phyloP scores from a whole-genome alignment of 2,113 vertebrate species.

The Athene cunicularia region DNA sequence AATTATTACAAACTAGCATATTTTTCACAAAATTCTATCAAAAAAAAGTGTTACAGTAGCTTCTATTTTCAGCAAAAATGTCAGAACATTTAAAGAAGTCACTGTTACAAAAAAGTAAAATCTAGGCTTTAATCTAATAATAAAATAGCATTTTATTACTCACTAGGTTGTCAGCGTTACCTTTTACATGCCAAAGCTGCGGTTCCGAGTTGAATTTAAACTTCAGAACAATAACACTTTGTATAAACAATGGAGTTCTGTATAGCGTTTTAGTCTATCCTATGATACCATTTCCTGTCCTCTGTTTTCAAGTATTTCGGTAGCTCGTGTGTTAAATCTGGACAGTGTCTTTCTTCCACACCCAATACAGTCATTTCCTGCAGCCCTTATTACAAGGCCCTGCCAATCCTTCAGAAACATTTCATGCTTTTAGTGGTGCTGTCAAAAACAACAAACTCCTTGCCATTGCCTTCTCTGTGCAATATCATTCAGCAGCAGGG shows the following conservation, averaged over 20 bases:
- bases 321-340: constrained; percentile 59
- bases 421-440: constrained; percentile 43
- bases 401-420: constrained; percentile 54
- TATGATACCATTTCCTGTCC: constrained; percentile 43
- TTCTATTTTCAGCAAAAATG: not conserved
- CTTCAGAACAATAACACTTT: not conserved
- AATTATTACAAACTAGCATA: not conserved
- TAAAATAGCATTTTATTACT: not conserved
- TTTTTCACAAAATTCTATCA: not conserved
- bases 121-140: not conserved
- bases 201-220: not conserved
- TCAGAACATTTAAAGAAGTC: not conserved
- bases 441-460: constrained; percentile 36
- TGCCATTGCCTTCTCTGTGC: not conserved
- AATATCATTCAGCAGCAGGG: not conserved
- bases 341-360: constrained; percentile 61
- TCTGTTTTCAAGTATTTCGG: constrained; percentile 41
- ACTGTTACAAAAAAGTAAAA: not conserved
- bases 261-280: not conserved
- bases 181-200: not conserved
- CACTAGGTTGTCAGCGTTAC: not conserved
- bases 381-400: constrained; percentile 37
- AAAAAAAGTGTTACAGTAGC: not conserved
- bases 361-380: constrained; percentile 75
- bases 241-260: not conserved